Evolutionary conservation across 2,113 vertebrate genomes (phyloP).

Genomic region (Telmatochromis bifrenatus): DNA sequence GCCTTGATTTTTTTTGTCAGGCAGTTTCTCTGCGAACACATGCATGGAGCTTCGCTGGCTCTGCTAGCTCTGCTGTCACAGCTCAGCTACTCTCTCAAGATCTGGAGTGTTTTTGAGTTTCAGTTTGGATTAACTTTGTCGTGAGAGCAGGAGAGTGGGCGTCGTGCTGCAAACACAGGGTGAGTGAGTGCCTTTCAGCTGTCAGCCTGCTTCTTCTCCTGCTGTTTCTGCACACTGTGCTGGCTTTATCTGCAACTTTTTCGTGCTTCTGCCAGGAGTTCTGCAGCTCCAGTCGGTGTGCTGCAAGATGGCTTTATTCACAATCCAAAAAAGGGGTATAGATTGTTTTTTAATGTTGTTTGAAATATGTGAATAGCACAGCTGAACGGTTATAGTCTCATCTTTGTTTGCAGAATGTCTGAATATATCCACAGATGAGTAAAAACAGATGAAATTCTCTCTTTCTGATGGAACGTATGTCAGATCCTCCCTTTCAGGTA

Average conservation of each 20-base stretch:
- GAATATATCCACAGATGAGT: neutral
- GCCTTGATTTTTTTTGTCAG: slow-evolving; percentile 24
- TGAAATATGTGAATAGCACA: neutral
- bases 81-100: neutral
- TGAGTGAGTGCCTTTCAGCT: neutral
- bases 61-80: neutral
- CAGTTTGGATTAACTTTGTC: neutral
- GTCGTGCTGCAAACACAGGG: neutral
- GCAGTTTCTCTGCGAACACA: slow-evolving; percentile 5
- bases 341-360: neutral
- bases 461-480: neutral
- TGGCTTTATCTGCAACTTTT: neutral
- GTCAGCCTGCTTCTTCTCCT: neutral
- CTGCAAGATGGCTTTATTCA: neutral
- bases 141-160: neutral
- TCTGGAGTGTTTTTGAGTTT: neutral
- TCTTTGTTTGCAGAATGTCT: neutral
- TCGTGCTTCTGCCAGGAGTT: neutral
- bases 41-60: neutral
- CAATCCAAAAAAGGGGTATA: too few relatives aligned
- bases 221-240: neutral
- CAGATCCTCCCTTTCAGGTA: neutral
- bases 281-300: neutral
- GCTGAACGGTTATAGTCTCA: rapidly evolving
- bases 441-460: neutral